Evolutionary conservation across 2,113 vertebrate genomes (phyloP), one percentile per base, ranked within the genome.

Genomic region (Proterorhinus semilunaris): DNA sequence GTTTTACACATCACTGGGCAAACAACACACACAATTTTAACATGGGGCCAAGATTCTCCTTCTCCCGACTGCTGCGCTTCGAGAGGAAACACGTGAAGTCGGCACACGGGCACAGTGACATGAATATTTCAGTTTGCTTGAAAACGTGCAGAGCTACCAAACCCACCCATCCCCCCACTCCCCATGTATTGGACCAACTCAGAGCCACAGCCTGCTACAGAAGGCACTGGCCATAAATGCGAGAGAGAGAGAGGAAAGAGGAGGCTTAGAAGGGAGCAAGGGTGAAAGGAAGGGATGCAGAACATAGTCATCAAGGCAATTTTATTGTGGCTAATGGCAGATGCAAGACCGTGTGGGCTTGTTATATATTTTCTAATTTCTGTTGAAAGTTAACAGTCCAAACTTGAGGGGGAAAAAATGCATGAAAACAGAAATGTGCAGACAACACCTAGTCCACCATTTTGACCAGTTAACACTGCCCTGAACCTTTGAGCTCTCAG

Each of bases 81-180:
- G 46, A 66, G 61, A 62, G n/a, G 45, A 75, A 62, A 80, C 84
- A 89, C 70, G 75, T 90, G 89, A 87, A 87, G 76, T 65, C 68
- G 79, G 75, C 69, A 83, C 78, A 64, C 81, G 59, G 79, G 81
- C 88, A 80, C 85, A 90, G 78, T 81, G 62, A 76, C 88, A 91
- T 92, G 82, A 92, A 92, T 92, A 92, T 92, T 92, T 92, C 83
- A 92, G 82, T 74, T 77, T 66, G 81, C 82, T 80, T 83, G 61
- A 86, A 90, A 90, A 88, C 62, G 83, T 88, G 86, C 72, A 82
- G 80, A 75, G 52, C 80, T 74, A 71, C 76, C 52, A 6, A 36
- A 55, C 53, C 4, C 15, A 43, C 71, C 77, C 83, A 70, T 63
- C 78, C 81, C 76, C 84, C 70, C 62, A 8, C 10, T 53, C 11